A percentile compares a stretch with the other conserved stretches of the same genome.
Evolutionary conservation across 2,888 invertebrate species (phyloP).

Genomic region (Dilophus febrilis): DNA sequence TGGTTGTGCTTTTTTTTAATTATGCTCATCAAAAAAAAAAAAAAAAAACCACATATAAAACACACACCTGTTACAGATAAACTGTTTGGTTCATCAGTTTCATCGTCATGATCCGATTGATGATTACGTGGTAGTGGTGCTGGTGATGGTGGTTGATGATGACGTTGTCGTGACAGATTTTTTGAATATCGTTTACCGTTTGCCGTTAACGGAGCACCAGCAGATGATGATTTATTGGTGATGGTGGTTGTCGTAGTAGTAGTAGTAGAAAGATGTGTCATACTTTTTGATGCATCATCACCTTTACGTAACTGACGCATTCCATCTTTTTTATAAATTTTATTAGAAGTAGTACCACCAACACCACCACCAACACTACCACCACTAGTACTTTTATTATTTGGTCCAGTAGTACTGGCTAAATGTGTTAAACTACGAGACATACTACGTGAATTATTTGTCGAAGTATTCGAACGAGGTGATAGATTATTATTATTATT

Average conservation of each 20-base stretch:
- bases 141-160: slow-evolving; percentile 1
- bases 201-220: no score
- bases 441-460: slow-evolving; percentile 24
- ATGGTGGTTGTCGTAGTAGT: slow-evolving; percentile 24
- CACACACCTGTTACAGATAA: slow-evolving; percentile 14
- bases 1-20: no score
- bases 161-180: slow-evolving; percentile 13
- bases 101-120: slow-evolving; percentile 5
- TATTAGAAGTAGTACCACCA: no score
- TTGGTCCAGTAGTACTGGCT: slow-evolving; percentile 18
- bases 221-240: slow-evolving; percentile 17
- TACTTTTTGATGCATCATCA: slow-evolving; percentile 32
- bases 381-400: slow-evolving; percentile 12
- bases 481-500: slow-evolving; percentile 7
- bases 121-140: slow-evolving; percentile 1
- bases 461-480: slow-evolving; percentile 2
- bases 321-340: slow-evolving; percentile 15
- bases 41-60: no score
- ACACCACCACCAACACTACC: no score
- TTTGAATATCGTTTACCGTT: slow-evolving; percentile 23
- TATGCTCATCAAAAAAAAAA: no score
- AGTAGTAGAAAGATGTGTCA: slow-evolving; percentile 31
- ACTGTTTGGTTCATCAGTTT: slow-evolving; percentile 12
- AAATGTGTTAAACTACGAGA: slow-evolving; percentile 59
- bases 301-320: slow-evolving; percentile 26